Conservation (phyloP, 2,797 vertebrate genomes). For the Neosilurus mollespiculum region DNA sequence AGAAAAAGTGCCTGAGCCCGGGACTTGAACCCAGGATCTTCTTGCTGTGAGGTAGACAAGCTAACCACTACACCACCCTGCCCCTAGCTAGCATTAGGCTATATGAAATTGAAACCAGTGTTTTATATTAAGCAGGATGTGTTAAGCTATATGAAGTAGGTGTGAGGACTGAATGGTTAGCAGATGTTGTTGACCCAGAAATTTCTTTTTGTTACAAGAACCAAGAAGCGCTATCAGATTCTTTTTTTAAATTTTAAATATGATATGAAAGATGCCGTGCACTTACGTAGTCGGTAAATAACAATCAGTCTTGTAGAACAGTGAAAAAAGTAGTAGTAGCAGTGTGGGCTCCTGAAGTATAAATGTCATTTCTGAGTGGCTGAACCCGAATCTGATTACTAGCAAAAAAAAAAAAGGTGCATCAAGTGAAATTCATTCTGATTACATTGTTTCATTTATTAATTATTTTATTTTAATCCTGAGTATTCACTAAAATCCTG, state of each 20-base stretch:
- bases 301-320: neutral
- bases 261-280: too few species aligned
- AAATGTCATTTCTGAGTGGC: conserved; percentile 18
- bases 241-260: neutral
- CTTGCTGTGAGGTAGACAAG: too few species aligned
- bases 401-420: neutral
- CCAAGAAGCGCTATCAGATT: neutral
- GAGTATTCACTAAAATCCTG: neutral
- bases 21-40: too few species aligned
- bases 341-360: neutral
- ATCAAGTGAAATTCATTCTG: neutral
- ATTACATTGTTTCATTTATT: neutral
- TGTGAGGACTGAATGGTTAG: neutral
- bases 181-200: neutral
- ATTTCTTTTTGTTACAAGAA: neutral
- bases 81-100: neutral
- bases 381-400: neutral
- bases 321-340: too few species aligned
- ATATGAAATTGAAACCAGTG: neutral
- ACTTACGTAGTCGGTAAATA: neutral
- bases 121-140: neutral
- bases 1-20: too few species aligned
- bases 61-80: too few species aligned
- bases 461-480: neutral
- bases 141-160: neutral